phyloP scores from a whole-genome alignment of 2,113 vertebrate genomes.

The Artemisiospiza belli region DNA sequence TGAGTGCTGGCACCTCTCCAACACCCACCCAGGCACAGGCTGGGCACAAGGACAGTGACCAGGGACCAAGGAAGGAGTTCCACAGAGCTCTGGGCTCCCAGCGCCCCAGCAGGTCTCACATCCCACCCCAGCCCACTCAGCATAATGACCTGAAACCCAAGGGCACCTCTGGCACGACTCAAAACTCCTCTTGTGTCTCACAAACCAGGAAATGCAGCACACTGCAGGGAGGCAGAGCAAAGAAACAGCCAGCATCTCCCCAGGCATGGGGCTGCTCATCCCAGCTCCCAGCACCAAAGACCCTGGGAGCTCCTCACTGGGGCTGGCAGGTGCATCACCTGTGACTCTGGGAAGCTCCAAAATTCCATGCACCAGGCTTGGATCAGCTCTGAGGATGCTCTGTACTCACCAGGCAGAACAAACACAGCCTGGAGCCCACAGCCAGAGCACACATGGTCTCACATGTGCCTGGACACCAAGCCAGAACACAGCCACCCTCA shows the following conservation, averaged over 20 bases:
- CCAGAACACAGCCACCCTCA: background rate
- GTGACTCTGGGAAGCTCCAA: background rate
- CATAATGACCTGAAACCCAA: rapidly evolving
- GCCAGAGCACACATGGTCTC: rapidly evolving
- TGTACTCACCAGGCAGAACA: background rate
- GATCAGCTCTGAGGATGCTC: background rate
- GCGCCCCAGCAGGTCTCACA: background rate
- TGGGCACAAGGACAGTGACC: background rate
- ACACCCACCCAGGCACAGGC: background rate
- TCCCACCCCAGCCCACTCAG: background rate
- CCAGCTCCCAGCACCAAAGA: background rate
- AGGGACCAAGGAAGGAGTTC: background rate
- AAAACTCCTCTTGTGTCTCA: background rate
- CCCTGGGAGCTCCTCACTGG: background rate
- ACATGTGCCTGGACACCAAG: background rate
- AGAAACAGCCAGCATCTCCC: background rate
- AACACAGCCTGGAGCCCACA: background rate
- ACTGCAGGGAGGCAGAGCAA: background rate
- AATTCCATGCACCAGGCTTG: background rate
- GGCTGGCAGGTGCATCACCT: background rate
- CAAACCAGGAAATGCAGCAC: background rate
- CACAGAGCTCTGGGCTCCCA: background rate
- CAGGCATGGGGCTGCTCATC: background rate
- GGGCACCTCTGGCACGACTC: rapidly evolving
- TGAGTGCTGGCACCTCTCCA: background rate